Evolutionary conservation across 1,140 invertebrate genomes (phyloP).

Genomic region (Sitobion miscanthi): DNA sequence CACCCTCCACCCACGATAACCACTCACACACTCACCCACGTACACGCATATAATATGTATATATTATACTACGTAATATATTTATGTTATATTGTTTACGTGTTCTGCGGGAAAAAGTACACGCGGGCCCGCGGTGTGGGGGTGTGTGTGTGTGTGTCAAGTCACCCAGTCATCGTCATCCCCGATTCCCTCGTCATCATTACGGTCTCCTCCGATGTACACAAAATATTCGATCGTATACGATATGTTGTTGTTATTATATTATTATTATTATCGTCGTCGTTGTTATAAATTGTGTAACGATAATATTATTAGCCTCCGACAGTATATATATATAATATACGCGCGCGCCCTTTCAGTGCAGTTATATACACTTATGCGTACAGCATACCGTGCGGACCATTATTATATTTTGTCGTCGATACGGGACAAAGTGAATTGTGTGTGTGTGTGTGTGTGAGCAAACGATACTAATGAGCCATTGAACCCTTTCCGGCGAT

Average conservation of each 20-base stretch:
- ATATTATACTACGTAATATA: neutral
- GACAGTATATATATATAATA: neutral
- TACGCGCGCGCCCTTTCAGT: neutral
- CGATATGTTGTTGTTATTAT: slow-evolving; percentile 18
- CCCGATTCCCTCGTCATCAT: neutral
- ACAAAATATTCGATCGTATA: slow-evolving; percentile 41
- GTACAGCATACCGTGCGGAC: neutral
- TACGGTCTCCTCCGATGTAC: slow-evolving; percentile 10
- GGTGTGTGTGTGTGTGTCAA: neutral
- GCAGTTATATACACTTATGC: neutral
- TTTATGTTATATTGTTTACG: slow-evolving; percentile 13
- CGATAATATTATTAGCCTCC: slow-evolving; percentile 55
- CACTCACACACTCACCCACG: neutral
- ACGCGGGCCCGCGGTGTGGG: too few relatives aligned
- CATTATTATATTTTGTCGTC: slow-evolving; percentile 36
- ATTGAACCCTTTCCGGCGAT: slow-evolving; percentile 32
- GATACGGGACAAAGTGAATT: slow-evolving; percentile 21
- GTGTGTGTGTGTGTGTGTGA: neutral
- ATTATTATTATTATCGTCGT: neutral
- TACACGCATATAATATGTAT: neutral
- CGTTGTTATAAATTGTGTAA: slow-evolving; percentile 52
- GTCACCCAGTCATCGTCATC: slow-evolving; percentile 39
- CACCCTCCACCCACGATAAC: neutral
- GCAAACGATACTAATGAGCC: slow-evolving; percentile 48
- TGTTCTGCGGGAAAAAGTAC: neutral